These are phyloP conservation scores for Augiades crinisus DNA, from an alignment of 2,888 invertebrate genomes.

Conservation along the genomic window DNA sequence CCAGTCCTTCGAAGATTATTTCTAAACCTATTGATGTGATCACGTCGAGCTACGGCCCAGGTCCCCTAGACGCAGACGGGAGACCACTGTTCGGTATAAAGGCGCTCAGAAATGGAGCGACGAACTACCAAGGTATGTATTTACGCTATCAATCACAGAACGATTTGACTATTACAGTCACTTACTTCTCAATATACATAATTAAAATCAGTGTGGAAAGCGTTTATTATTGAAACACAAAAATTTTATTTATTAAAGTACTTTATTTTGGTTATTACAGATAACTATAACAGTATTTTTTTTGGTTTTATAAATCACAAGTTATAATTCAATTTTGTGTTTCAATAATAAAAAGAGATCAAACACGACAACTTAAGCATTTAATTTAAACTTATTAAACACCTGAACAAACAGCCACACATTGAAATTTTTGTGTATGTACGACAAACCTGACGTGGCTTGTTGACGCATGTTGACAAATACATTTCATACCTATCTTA, in stretches of 20 bases:
- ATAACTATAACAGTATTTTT: no score
- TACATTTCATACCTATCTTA: constrained; percentile 19
- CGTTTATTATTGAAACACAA: background rate
- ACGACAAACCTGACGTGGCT: constrained; percentile 17
- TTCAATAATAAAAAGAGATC: no score
- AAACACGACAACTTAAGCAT: no score
- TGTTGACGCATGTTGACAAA: constrained; percentile 6
- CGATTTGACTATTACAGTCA: background rate
- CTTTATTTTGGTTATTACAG: no score
- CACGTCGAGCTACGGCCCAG: constrained; percentile 91
- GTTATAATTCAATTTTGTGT: no score
- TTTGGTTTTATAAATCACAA: no score
- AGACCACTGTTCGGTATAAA: constrained; percentile 89
- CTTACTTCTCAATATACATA: no score
- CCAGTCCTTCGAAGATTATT: constrained; percentile 63
- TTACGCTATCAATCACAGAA: background rate
- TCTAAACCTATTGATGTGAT: constrained; percentile 83
- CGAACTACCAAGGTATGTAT: constrained; percentile 83
- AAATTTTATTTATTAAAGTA: background rate
- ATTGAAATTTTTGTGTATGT: background rate
- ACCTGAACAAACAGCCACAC: constrained; percentile 14
- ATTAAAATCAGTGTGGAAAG: no score
- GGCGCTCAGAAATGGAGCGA: constrained; percentile 83
- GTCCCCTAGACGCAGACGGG: constrained; percentile 91
- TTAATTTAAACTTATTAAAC: constrained; percentile 1